Base-by-base conservation (phyloP, 2,113 vertebrate genomes). In the Gila orcuttii region DNA sequence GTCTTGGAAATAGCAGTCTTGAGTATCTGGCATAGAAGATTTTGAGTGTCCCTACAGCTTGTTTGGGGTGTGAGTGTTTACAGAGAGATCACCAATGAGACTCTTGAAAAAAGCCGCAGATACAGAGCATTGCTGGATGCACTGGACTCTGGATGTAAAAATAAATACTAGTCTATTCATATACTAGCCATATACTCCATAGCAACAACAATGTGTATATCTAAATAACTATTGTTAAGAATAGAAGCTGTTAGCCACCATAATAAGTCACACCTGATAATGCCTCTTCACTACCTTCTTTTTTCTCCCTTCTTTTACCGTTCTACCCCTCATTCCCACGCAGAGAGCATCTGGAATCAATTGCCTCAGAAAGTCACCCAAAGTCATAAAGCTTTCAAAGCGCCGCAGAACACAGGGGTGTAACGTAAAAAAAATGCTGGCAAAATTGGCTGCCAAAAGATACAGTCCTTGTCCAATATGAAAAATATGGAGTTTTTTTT, bases 321-420 rank as follows among this genome's bases (percentile, higher is more conserved):
- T 87, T 87, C 84, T 86, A 78, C 50, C 92, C 86, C 89, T 89
- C 86, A 90, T 91, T 95, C 94, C 93, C 93, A 94, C 94, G 93
- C 92, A 89, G 88, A 91, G 90, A 92, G 93, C 94, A 95, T 95
- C 94, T 95, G 94, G 93, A 94, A 94, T 89, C 92, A 86, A 95
- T 95, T 93, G 93, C 91, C 89, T 89, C 55, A 83, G 89, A 94
- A 93, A 94, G 93, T 93, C 93, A 93, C 94, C 93, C 87, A 92
- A 90, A 94, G 92, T 91, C 93, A 93, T 94, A 93, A 94, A 94
- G 92, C 91, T 93, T 93, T 95, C 90, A 94, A 93, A 93, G 91
- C 89, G 91, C 93, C 91, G 92, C 92, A 92, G 57, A 94, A 93
- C 89, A 84, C 93, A 92, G 91, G 92, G 93, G 91, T 91, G 93